Base-by-base conservation (phyloP, 2,113 vertebrate species). In the Campylomormyrus numenius region DNA sequence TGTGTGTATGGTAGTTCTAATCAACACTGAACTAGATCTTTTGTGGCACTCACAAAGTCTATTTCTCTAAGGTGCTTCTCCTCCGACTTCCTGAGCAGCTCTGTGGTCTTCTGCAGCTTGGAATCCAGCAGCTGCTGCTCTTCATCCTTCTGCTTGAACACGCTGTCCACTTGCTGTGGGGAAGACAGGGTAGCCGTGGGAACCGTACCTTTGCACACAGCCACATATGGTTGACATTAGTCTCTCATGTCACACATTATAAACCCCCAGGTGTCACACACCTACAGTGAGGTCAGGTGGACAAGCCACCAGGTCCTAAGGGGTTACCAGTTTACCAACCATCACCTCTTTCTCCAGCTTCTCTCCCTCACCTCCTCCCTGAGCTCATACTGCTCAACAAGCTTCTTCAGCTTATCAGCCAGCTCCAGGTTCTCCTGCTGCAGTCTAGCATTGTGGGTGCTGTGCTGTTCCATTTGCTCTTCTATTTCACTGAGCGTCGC, bases 131-230 rank as follows among this genome's bases (percentile, higher is more conserved):
- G 95, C 94, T 99, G 98, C 91, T 99, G 98, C 89, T 99, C 98
- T 39, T 99, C 93, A 91, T 99, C 98, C 94, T 99, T 99, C 94
- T 99, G 98, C 91, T 99, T 99, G 94, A 99, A 99, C 88, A 99
- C 97, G 92, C 98, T 98, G 94, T 99, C 98, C 91, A 99, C 99
- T 90, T 99, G 98, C 98, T 99, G 91, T 27, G 83, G 91, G 90
- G 92, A 83, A 35, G 88, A 45, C n/a, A 42, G 24, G 19, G 84
- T 45, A 11, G 31, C 15, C 35, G 11, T 87, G 13, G 7, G 27
- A 5, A 56, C 46, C 2, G 39, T 15, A 5, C 13, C 74, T 39
- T 2, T 8, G 70, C 70, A 77, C 13, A 19, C 31, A 3, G 13
- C n/a, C 8, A 1, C 3, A 17, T 6, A 17, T 0, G 13, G 3